Base-by-base conservation (phyloP, 2,113 vertebrate species). In the Bubo bubo region DNA sequence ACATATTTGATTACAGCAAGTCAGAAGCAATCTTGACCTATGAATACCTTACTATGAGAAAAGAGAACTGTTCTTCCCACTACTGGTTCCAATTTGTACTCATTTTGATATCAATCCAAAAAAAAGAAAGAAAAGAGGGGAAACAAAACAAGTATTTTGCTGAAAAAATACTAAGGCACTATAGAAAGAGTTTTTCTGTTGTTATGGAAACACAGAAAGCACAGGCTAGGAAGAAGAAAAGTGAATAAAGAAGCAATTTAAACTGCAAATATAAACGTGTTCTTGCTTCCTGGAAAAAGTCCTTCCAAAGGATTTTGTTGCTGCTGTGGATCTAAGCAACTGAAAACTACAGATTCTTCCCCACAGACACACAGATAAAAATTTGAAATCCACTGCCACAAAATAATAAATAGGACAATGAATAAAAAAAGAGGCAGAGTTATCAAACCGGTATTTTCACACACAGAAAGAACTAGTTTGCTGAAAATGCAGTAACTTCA, bases 191-290 rank as follows among this genome's bases (percentile, higher is more conserved):
- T 86, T 94, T 88, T 94, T 63, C 50, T 88, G 97, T 97, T 93
- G 97, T 96, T 96, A 98, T 97, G 95, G 97, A 96, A 96, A 97
- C 97, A 28, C 30, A 62, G 92, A 97, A 92, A 97, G 86, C 93
- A 93, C 50, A 95, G 37, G 56, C n/a, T 45, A 79, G 75, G 73
- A 56, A 87, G 87, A 90, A 93, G 60, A 76, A 56, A 95, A 93
- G 63, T 2, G 53, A 94, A 94, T 91, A 97, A 96, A 96, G 90
- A 20, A 86, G 66, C 24, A 70, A 66, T 95, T 96, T 95, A 50
- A 94, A 47, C 70, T 45, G 50, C 79, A 85, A 92, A 96, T 74
- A 90, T 66, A 91, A 97, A 93, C 73, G 81, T 14, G 62, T 20
- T 90, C 73, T 82, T 79, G 71, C 56, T 96, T 96, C 96, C 94